Base-by-base conservation (phyloP, 1,140 invertebrate species). In the Cepaea nemoralis region DNA sequence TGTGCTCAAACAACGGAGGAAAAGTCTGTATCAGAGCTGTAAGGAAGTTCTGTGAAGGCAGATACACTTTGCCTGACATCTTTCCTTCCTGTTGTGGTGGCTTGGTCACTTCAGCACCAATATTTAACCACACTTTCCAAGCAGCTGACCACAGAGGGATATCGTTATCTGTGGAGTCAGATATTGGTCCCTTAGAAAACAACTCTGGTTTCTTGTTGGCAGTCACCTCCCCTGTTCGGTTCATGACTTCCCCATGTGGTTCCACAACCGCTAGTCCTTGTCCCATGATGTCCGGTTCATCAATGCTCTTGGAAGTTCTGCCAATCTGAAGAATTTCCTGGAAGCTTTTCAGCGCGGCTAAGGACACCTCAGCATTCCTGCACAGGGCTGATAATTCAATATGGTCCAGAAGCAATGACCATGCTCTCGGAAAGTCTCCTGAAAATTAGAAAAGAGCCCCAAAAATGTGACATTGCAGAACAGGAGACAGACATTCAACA, bases 21-120 rank as follows among this genome's bases (percentile, higher is more conserved):
- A 99, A 98, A 88, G 98, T 98, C 91, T 98, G 97, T 83, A 98
- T 95, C 6, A 98, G 93, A 0, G 97, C 96, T 0, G 97, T 97
- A 37, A 99, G 93, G 92, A 98, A 99, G 83, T 95, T 94, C 89
- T 98, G 96, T 22, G 96, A 96, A 1, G 97, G 97, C 83, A 97
- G 94, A 90, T 97, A 97, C 82, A 94, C 93, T 85, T 94, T 92
- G 31, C 45, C 35, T 10, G 69, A 48, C 31, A 70, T 14, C 69
- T 66, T 66, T 31, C 55, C 39, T 31, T 39, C 27, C 16, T 35
- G 73, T 59, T 80, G 59, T 50, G 81, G 78, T 19, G 95, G 94
- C 77, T 94, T 93, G 37, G 95, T 95, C 82, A 94, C 94, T 88
- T 96, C 94, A 66, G 93, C 94, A 31, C 96, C 96, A 82, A 97